Evolutionary conservation across 2,888 invertebrate species (phyloP).

Genomic region (Drosophila imparisetae): DNA sequence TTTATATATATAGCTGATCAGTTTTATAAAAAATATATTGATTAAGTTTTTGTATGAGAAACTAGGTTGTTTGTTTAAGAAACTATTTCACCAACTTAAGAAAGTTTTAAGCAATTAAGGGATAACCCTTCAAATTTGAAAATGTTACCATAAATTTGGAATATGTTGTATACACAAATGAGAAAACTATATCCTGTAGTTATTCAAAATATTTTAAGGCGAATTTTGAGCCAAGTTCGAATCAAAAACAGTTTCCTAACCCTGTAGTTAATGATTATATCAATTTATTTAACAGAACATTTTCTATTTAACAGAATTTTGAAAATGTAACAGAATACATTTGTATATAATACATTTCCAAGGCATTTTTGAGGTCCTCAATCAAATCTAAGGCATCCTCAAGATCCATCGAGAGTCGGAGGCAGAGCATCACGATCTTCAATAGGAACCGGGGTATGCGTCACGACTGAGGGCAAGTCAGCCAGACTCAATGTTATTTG

Average conservation of each 20-base stretch:
- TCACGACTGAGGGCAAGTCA: constrained; percentile 97
- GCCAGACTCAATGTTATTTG: constrained; percentile 95
- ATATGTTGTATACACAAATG: too few species aligned
- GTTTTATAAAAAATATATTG: not conserved
- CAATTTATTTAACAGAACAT: not conserved
- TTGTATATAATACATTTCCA: constrained; percentile 85
- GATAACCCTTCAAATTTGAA: too few species aligned
- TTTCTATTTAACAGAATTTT: not conserved
- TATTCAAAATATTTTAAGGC: not conserved
- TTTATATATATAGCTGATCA: not conserved
- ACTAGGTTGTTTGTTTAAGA: not conserved
- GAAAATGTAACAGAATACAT: not conserved
- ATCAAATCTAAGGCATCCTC: constrained; percentile 95
- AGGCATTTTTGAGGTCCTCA: constrained; percentile 92
- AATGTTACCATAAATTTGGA: too few species aligned
- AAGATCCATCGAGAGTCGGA: constrained; percentile 95
- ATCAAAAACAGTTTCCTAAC: not conserved
- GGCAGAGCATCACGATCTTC: constrained; percentile 91
- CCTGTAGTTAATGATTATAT: not conserved
- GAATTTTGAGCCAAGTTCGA: not conserved
- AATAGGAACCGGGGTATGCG: constrained; percentile 95
- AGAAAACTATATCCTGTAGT: not conserved
- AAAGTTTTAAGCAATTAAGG: not conserved
- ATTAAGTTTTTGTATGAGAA: not conserved
- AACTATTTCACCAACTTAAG: not conserved